Base-by-base conservation (phyloP, 2,797 vertebrate species). In the Erithacus rubecula region DNA sequence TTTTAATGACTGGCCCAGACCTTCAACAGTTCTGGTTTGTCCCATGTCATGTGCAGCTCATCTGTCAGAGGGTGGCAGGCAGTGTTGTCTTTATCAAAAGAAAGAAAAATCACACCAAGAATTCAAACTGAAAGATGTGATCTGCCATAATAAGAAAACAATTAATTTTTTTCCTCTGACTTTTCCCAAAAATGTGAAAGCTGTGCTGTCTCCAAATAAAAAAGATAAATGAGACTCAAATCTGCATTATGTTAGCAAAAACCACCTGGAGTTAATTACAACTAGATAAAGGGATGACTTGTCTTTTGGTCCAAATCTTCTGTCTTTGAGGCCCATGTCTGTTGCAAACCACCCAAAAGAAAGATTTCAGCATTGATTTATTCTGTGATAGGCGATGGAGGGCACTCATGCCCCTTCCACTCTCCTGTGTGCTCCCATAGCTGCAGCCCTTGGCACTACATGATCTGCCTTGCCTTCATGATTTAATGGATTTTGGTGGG, bases 261-360 rank as follows among this genome's bases (percentile, higher is more conserved):
- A 90, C 79, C 94, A 97, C 94, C 94, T 96, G 95, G 67, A 93
- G 52, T 93, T 94, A 88, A 94, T 96, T 95, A 96, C 47, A 82
- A 64, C 18, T 46, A 95, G 89, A 96, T 95, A 96, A 95, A 93
- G 77, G 21, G 71, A 82, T 63, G 47, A 69, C 72, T 91, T 80
- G 51, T 59, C 65, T 92, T 93, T 88, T 56, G 55, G 87, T 91
- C 84, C 72, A 86, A 79, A 86, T 83, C 84, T 72, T 83, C 83
- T 91, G 37, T 63, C 85, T 89, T 93, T 26, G 14, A 94, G 87
- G 74, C 52, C 81, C 44, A 15, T 0, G 26, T 63, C 89, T 82
- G 37, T 43, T 96, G 65, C 44, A 92, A 94, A 89, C 85, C 7
- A 2, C 89, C 81, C 53, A 55, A 78, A 64, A 83, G 19, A 65